A percentile compares a stretch with the other conserved stretches of the same genome.
Evolutionary conservation across 1,140 invertebrate species (phyloP).

Genomic region (Geopemphigus sp.): DNA sequence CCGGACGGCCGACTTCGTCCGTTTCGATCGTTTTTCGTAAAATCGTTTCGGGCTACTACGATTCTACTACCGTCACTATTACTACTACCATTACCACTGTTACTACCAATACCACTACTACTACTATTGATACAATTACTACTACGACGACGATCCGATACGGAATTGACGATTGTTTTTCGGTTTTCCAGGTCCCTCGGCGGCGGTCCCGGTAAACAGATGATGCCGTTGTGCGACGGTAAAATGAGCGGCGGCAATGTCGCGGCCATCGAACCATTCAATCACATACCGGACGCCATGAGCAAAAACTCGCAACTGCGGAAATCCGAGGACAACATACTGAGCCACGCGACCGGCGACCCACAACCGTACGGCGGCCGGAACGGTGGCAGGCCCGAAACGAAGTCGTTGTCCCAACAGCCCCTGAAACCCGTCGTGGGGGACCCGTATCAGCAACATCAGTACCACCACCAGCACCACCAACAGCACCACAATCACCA

Average conservation of each 20-base stretch:
- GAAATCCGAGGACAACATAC: constrained; percentile 54
- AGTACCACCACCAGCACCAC: constrained; percentile 52
- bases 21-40: too few species aligned
- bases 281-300: constrained; percentile 44
- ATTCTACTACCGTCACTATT: too few species aligned
- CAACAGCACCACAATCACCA: constrained; percentile 52
- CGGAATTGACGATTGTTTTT: neutral
- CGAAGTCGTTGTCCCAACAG: constrained; percentile 28
- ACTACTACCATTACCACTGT: too few species aligned
- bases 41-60: too few species aligned
- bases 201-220: constrained; percentile 17
- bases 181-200: constrained; percentile 18
- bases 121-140: too few species aligned
- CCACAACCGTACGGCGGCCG: constrained; percentile 54
- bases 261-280: constrained; percentile 47
- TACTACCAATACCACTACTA: too few species aligned
- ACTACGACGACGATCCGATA: too few species aligned
- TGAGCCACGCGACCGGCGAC: constrained; percentile 56
- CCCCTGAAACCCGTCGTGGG: neutral
- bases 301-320: constrained; percentile 40
- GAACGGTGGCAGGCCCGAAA: neutral
- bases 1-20: too few species aligned
- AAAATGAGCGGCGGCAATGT: constrained; percentile 41
- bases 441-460: constrained; percentile 52
- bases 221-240: constrained; percentile 26